Evolutionary conservation across 2,113 vertebrate genomes (phyloP).

Genomic region (Eidolon helvum): DNA sequence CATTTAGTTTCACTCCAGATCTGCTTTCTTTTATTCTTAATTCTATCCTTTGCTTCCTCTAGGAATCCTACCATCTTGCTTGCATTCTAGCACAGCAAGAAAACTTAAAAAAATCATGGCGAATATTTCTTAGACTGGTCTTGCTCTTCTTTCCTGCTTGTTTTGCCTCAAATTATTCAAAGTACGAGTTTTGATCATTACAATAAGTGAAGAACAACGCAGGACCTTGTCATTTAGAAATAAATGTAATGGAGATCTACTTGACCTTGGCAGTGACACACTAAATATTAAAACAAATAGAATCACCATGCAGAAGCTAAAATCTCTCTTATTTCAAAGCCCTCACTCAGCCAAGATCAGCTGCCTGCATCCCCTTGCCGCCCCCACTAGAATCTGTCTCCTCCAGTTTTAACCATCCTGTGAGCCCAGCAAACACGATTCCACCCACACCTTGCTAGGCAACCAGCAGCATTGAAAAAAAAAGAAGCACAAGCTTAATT

Average conservation of each 20-base stretch:
- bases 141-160: background rate
- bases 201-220: background rate
- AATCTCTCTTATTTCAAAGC: background rate
- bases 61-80: slow-evolving; percentile 16
- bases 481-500: background rate
- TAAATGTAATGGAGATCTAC: background rate
- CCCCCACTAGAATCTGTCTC: slow-evolving; percentile 20
- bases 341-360: background rate
- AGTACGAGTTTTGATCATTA: background rate
- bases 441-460: slow-evolving; percentile 3
- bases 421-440: background rate
- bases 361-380: background rate
- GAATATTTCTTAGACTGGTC: background rate
- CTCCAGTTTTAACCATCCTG: slow-evolving; percentile 6
- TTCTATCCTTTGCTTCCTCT: slow-evolving; percentile 11
- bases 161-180: background rate
- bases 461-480: background rate
- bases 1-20: background rate
- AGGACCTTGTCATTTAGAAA: background rate
- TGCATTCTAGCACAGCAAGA: background rate
- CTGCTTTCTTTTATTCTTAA: slow-evolving; percentile 46
- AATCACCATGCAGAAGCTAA: background rate
- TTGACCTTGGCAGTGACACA: background rate
- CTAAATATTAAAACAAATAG: slow-evolving; percentile 25
- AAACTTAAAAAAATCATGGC: background rate